Conservation (phyloP, 2,797 vertebrate species). For the Cynodonichthys magdalenae region DNA sequence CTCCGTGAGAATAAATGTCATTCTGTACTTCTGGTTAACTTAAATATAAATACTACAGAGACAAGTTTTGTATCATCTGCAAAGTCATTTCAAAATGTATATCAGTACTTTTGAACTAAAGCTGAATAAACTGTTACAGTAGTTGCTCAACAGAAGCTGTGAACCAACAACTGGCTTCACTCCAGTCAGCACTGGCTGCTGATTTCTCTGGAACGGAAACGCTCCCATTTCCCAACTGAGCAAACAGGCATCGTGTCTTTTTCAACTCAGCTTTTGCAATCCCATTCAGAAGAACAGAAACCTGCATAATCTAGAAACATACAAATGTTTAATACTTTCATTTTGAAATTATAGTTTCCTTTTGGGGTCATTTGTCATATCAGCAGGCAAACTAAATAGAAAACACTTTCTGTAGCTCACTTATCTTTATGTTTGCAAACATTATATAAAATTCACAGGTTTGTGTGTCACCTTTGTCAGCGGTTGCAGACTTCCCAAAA, state of each 20-base stretch:
- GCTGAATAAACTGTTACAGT: neutral
- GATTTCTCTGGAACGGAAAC: neutral
- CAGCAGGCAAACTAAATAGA: too few relatives aligned
- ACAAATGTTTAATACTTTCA: too few relatives aligned
- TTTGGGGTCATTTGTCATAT: too few relatives aligned
- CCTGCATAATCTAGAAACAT: neutral
- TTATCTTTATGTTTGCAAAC: neutral
- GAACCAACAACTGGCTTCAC: neutral
- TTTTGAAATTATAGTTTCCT: too few relatives aligned
- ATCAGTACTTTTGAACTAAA: neutral
- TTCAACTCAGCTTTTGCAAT: neutral
- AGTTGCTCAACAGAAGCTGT: neutral
- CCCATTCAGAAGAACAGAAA: neutral
- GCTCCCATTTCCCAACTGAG: conserved; percentile 33
- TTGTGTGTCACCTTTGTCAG: conserved; percentile 87
- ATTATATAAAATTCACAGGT: neutral
- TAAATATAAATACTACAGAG: neutral
- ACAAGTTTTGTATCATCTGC: neutral
- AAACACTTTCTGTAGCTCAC: too few relatives aligned
- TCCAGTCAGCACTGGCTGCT: neutral
- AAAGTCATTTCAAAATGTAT: neutral
- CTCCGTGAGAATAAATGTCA: neutral
- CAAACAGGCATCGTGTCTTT: conserved; percentile 36
- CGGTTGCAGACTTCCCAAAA: conserved; percentile 95
- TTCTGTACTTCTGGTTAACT: neutral